Base-by-base conservation (phyloP, 2,888 invertebrate genomes). In the Brachypalpus laphriformis region DNA sequence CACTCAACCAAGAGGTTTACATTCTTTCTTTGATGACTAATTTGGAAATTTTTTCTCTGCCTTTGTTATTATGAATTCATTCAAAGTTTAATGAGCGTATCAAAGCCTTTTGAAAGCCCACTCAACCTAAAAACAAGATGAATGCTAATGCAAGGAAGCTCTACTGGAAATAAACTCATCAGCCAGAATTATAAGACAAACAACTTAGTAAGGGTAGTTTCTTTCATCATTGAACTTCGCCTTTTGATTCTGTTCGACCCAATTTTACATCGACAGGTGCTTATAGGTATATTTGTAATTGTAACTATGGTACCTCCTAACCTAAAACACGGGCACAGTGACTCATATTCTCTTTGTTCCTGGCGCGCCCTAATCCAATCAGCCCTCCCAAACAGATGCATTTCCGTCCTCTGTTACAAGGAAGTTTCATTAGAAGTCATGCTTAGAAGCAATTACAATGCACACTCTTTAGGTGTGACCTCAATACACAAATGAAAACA, bases 11-110 rank as follows among this genome's bases (percentile, higher is more conserved):
- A 59, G 51, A 59, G 47, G 51, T 47, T 71, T 42, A n/a, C 34
- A 28, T 63, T 34, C 16, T 57, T 7, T 9, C 63, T 72, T 82
- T 82, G 71, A 63, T 59, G 70, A 71, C 82, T 82, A 72, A 82
- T 82, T 82, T 82, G 25, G 61, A 37, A 6, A 28, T 6, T 34
- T 40, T 40, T n/a, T 14, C 14, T 47, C 47, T 40, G 11, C 11
- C 45, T 51, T 76, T 22, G n/a, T 68, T 40, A 8, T n/a, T 14
- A 20, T 5, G 51, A 61, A 42, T 54, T 70, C 61, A 68, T 20
- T 77, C 34, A 16, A 34, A 61, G 34, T n/a, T 45, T 54, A 61
- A 34, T 14, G 31, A 54, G 31, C 31, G 3, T 70, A 45, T 77
- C 77, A 61, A 74, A 70, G 77, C 3, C 28, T 16, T 16, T 68